These are phyloP conservation scores for Lerista edwardsae DNA, from an alignment of 2,797 vertebrate genomes.

Conservation along the genomic window DNA sequence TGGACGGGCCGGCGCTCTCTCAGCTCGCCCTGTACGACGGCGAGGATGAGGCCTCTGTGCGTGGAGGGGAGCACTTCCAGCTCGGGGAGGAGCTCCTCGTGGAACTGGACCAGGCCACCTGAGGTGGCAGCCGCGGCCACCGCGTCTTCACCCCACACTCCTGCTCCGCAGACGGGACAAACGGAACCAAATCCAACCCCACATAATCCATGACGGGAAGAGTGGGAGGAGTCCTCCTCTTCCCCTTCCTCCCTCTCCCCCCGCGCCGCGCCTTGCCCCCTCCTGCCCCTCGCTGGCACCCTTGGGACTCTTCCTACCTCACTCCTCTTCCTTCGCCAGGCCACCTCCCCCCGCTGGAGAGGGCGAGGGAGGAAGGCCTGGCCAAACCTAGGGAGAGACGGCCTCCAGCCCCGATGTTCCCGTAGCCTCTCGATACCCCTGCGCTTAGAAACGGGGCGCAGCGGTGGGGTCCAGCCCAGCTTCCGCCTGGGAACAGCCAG, in stretches of 20 bases:
- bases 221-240: not conserved
- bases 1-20: conserved; percentile 34
- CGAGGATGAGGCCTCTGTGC: conserved; percentile 24
- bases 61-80: conserved; percentile 45
- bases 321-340: conserved; percentile 8
- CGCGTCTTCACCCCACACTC: not conserved
- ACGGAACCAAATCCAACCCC: conserved; percentile 58
- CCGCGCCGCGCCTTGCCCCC: conserved; percentile 5
- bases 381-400: not conserved
- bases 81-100: conserved; percentile 31
- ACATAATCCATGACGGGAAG: conserved; percentile 18
- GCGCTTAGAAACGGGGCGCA: not conserved
- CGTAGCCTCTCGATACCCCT: not conserved
- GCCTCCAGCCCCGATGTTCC: not conserved
- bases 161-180: conserved; percentile 47
- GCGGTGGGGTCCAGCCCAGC: not conserved
- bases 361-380: not conserved
- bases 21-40: conserved; percentile 49
- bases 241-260: not conserved
- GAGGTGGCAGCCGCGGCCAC: not conserved
- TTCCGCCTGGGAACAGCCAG: not conserved
- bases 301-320: conserved; percentile 57
- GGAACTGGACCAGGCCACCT: conserved; percentile 44
- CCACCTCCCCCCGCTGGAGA: not conserved
- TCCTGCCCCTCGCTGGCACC: conserved; percentile 3